Base-by-base conservation (phyloP, 2,888 invertebrate genomes). In the Melanchra persicariae region DNA sequence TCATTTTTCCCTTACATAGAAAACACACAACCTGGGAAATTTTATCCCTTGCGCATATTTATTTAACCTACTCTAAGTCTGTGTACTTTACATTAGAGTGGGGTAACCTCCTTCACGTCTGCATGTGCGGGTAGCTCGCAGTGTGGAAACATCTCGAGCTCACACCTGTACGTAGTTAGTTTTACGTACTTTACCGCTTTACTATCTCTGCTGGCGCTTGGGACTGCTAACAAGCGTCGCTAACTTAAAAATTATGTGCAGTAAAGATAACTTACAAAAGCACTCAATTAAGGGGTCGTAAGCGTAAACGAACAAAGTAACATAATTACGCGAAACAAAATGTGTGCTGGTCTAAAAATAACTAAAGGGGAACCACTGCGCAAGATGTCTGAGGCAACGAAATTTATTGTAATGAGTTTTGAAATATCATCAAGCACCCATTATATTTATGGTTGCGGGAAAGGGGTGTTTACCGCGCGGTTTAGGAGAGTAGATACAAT, bases 1-100 rank as follows among this genome's bases (percentile, higher is more conserved):
- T 49, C 12, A 58, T 67, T 74, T 69, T 75, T 72, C 40, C 57
- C 67, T 72, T 65, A 74, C 51, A 59, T 19, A 54, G 61, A 49
- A 59, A 74, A 81, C 63, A 71, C 57, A 68, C 64, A 64, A 65
- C 70, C 60, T 63, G 72, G 70, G 69, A 75, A 81, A 82, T 83
- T 82, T 79, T 83, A 82, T 83, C 78, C 78, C 34, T 77, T 63
- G 71, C 63, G 67, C 66, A 70, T 85, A 85, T 88, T 87, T 87
- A 83, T 83, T 67, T 78, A 84, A 84, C 79, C 79, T 81, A 74
- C 79, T 82, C 72, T 70, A 73, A n/a, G 79, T 64, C 72, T 87
- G 87, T 87, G 85, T 87, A 82, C 85, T 87, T 87, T 86, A 82
- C 87, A 87, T 88, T 88, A 87, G 83, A 84, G 83, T 76, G 78